Evolutionary conservation across 2,797 vertebrate genomes (phyloP).

Genomic region (Philypnodon macrostomus): DNA sequence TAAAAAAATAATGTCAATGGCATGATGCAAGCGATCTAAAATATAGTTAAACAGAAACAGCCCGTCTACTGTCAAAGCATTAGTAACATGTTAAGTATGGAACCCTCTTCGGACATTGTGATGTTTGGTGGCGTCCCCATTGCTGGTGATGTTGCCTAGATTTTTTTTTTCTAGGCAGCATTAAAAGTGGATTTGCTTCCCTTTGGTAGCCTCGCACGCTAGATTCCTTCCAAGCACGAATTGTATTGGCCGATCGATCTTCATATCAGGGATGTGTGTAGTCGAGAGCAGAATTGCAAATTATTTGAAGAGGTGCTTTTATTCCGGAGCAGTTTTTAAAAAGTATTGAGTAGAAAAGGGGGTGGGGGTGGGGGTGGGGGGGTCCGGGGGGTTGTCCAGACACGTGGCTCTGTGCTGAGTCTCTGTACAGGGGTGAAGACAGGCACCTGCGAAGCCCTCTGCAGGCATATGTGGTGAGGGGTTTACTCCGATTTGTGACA

Average conservation of each 20-base stretch:
- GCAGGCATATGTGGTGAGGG: slow-evolving; percentile 28
- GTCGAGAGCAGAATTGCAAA: slow-evolving; percentile 26
- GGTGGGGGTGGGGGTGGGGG: slow-evolving; percentile 49
- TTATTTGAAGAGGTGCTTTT: slow-evolving; percentile 17
- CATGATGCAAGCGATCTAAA: slow-evolving; percentile 46
- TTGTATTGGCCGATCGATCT: slow-evolving; percentile 19
- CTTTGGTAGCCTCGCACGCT: slow-evolving; percentile 23
- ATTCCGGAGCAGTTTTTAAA: slow-evolving; percentile 60
- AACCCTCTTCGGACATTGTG: slow-evolving; percentile 33
- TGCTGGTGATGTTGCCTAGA: slow-evolving; percentile 59
- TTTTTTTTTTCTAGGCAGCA: slow-evolving; percentile 44
- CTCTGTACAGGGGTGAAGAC: slow-evolving; percentile 78
- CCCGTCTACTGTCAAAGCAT: slow-evolving; percentile 49
- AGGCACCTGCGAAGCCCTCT: slow-evolving; percentile 28
- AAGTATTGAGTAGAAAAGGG: slow-evolving; percentile 66
- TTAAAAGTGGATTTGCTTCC: slow-evolving; percentile 52
- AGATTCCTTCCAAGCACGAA: slow-evolving; percentile 29
- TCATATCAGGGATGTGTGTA: slow-evolving; percentile 2
- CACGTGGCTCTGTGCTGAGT: slow-evolving; percentile 78
- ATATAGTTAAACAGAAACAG: slow-evolving; percentile 43
- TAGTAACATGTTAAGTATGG: slow-evolving; percentile 63
- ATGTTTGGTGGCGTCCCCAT: slow-evolving; percentile 14
- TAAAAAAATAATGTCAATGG: slow-evolving; percentile 25
- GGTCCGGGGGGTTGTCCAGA: slow-evolving; percentile 54
- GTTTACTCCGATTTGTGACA: slow-evolving; percentile 99